These are phyloP conservation scores for Alcedo atthis DNA, from an alignment of 2,797 vertebrate species.

Conservation along the genomic window DNA sequence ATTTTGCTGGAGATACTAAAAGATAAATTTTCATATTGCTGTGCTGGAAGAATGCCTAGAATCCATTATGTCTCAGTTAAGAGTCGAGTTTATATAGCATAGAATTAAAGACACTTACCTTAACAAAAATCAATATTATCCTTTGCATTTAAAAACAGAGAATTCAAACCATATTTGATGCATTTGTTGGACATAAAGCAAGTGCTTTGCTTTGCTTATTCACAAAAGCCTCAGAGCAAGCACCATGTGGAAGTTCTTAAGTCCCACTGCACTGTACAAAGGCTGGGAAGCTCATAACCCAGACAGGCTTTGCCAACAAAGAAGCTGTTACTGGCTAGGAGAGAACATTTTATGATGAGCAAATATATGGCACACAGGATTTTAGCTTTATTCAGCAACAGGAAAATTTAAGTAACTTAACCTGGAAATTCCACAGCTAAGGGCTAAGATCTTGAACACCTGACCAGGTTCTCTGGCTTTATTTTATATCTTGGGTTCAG, in stretches of 20 bases:
- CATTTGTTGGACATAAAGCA: conserved; percentile 23
- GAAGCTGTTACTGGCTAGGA: conserved; percentile 60
- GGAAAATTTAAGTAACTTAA: conserved; percentile 45
- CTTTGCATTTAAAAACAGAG: conserved; percentile 47
- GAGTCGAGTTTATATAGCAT: background rate
- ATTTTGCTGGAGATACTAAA: background rate
- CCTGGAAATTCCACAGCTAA: conserved; percentile 45
- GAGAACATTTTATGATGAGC: conserved; percentile 65
- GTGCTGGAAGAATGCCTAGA: conserved; percentile 50
- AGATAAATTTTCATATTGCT: conserved; percentile 22
- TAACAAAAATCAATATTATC: conserved; percentile 68
- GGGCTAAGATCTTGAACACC: conserved; percentile 21
- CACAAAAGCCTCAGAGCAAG: conserved; percentile 45
- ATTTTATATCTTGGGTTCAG: background rate
- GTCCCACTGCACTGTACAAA: conserved; percentile 31
- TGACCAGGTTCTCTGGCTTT: background rate
- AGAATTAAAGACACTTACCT: conserved; percentile 67
- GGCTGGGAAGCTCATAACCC: conserved; percentile 55
- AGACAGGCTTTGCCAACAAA: conserved; percentile 56
- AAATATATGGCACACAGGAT: conserved; percentile 53
- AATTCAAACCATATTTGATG: conserved; percentile 56
- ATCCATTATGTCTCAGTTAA: conserved; percentile 5
- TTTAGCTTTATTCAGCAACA: conserved; percentile 53
- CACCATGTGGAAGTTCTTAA: conserved; percentile 68
- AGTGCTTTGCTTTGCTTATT: conserved; percentile 28